Base-by-base conservation (phyloP, 2,797 vertebrate genomes). In the Rallus crepitans region DNA sequence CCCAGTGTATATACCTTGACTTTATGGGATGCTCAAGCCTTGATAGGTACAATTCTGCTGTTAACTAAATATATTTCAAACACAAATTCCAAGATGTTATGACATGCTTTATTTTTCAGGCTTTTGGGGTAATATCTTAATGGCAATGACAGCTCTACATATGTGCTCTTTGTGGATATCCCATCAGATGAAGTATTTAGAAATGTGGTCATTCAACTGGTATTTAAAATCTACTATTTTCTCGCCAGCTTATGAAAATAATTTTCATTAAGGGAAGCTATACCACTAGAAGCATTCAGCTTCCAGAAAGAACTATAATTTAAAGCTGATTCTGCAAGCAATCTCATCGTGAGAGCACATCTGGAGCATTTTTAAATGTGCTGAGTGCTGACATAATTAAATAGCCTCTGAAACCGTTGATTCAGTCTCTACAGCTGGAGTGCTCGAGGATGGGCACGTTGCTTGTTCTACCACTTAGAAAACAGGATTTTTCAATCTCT, bases 351-450 rank as follows among this genome's bases (percentile, higher is more conserved):
- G 69, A 87, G 64, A 65, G 65, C 81, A 57, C 78, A 93, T 93
- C 86, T 96, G 93, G 83, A 92, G 84, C 45, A 75, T 65, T 73
- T 90, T 84, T 73, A 87, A 90, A 89, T 90, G 93, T 81, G 70
- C 72, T 96, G 88, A 96, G 87, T 86, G 40, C 69, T 87, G 71
- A 50, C 55, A 82, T 73, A 90, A 70, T 82, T 90, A 87, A 53
- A 61, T 40, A 91, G 70, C 33, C 80, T 93, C 82, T 35, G 37
- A 82, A 92, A 66, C 37, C 33, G 11, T 90, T 77, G 66, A 78
- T 93, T 93, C 80, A 77, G n/a, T 56, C 45, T 82, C 83, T 72
- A 25, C 79, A 82, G 89, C 87, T 96, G 85, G 72, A 89, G 83
- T 73, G 77, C 71, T 79, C 0, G 31, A 87, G 42, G 60, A 82